A percentile compares a stretch with the other conserved stretches of the same genome.
Evolutionary conservation across 2,797 vertebrate genomes (phyloP).

Genomic region (Melopsittacus undulatus): DNA sequence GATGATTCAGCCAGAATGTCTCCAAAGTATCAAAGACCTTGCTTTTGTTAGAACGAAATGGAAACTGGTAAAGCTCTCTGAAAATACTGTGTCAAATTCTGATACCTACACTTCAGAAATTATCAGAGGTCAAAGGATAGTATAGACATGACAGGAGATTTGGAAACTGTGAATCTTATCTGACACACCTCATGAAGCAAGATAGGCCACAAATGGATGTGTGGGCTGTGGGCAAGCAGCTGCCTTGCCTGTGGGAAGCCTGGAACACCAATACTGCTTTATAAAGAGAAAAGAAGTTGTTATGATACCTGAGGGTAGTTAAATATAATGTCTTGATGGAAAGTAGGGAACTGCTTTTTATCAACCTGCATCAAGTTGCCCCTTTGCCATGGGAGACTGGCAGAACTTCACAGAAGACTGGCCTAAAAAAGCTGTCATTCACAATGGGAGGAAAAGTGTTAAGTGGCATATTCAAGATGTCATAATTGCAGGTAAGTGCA

Average conservation of each 20-base stretch:
- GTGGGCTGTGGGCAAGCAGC: background rate
- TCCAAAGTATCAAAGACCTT: background rate
- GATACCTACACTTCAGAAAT: background rate
- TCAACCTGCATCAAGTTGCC: background rate
- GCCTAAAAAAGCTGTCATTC: background rate
- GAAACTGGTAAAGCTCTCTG: background rate
- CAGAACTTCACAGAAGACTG: background rate
- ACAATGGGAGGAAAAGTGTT: background rate
- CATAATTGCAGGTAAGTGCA: background rate
- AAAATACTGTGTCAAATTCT: background rate
- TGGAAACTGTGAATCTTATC: background rate
- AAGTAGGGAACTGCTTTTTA: background rate
- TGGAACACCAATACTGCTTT: background rate
- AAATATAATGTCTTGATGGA: background rate
- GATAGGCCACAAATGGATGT: rapidly evolving
- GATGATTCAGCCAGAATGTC: background rate
- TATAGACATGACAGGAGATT: background rate
- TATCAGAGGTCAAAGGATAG: background rate
- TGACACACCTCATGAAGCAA: background rate
- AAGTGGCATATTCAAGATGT: background rate
- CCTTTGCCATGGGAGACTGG: background rate
- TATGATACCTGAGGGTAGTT: background rate
- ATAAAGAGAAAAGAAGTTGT: background rate
- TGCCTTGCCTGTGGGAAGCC: background rate
- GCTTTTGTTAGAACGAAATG: background rate